Evolutionary conservation across 2,888 invertebrate genomes (phyloP).

Genomic region (Microchrysa polita): DNA sequence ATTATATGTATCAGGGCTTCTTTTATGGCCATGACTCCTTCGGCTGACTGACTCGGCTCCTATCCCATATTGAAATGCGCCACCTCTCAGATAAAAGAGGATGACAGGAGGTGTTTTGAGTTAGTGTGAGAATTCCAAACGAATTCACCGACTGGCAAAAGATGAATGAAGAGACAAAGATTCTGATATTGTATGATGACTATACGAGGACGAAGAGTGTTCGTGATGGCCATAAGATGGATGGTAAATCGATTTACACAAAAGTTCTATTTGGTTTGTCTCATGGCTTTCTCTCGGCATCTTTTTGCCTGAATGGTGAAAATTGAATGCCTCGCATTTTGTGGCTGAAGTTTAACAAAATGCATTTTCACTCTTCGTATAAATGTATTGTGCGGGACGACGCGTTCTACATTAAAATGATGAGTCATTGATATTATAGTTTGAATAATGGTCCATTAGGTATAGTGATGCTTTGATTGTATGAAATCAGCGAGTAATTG

Average conservation of each 20-base stretch:
- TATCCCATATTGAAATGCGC: background rate
- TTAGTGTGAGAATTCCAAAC: background rate
- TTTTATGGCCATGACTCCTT: background rate
- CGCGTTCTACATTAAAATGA: slow-evolving; percentile 3
- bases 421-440: slow-evolving; percentile 19
- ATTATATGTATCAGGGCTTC: slow-evolving; percentile 23
- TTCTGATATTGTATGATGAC: no score
- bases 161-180: slow-evolving; percentile 35
- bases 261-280: background rate
- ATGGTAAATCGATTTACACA: slow-evolving; percentile 33
- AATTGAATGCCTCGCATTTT: slow-evolving; percentile 23
- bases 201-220: slow-evolving; percentile 14
- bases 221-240: slow-evolving; percentile 36
- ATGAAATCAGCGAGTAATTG: slow-evolving; percentile 25
- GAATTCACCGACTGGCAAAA: background rate
- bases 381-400: no score
- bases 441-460: slow-evolving; percentile 31
- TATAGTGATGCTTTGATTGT: slow-evolving; percentile 3
- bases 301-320: background rate
- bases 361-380: background rate
- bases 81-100: background rate
- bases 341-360: slow-evolving; percentile 16
- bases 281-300: background rate
- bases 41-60: no score
- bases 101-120: no score